These are phyloP conservation scores for Rhombomys opimus DNA, from an alignment of 2,113 vertebrate genomes.

Conservation along the genomic window DNA sequence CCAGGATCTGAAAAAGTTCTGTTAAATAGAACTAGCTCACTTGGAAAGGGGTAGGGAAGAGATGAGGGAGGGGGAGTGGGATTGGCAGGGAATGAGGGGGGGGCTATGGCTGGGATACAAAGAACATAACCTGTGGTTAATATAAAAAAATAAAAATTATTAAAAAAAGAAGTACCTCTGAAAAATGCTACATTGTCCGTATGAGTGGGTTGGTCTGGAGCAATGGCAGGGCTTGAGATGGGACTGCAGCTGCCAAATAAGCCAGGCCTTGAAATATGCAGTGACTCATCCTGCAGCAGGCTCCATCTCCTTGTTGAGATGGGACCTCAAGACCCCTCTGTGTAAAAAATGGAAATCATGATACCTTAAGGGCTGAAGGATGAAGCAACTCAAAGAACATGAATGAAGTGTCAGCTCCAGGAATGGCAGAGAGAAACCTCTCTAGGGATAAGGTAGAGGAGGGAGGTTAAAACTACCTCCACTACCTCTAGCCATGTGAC, in stretches of 20 bases:
- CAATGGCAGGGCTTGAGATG: background rate
- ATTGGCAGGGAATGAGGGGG: no score
- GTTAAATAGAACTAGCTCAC: background rate
- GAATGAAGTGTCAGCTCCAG: background rate
- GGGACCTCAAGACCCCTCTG: background rate
- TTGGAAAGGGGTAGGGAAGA: no score
- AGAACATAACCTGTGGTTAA: no score
- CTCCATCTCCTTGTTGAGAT: background rate
- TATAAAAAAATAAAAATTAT: no score
- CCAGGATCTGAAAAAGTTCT: background rate
- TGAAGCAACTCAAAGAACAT: slow-evolving; percentile 21
- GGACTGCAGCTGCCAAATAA: background rate
- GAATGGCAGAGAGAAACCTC: background rate
- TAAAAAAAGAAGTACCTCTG: background rate
- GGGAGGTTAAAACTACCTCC: slow-evolving; percentile 7
- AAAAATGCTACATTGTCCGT: background rate
- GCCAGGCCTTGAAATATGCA: background rate
- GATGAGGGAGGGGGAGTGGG: no score
- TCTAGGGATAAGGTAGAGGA: background rate
- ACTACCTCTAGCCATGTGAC: background rate
- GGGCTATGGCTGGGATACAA: no score
- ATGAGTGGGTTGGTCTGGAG: background rate
- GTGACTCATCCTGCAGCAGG: background rate
- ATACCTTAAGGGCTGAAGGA: background rate
- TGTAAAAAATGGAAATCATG: background rate